Percentiles rank a stretch among this genome's conserved stretches.
Evolutionary conservation across 2,888 invertebrate species (phyloP).

Genomic region (Lasioglossum leucozonium): DNA sequence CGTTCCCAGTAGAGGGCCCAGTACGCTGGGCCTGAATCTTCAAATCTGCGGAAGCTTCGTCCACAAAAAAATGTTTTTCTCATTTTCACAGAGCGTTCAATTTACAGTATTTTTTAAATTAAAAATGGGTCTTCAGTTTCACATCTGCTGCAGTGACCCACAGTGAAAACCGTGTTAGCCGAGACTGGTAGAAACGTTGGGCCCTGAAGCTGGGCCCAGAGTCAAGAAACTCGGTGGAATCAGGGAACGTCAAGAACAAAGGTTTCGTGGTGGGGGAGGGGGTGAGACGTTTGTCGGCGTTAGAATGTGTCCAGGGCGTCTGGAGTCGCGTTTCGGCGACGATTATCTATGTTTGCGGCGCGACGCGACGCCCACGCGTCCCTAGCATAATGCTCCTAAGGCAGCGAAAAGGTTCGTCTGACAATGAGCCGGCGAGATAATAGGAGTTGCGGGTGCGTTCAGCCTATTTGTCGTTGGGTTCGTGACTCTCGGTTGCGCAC

Average conservation of each 20-base stretch:
- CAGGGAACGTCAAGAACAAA: background rate
- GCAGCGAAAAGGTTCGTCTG: conserved; percentile 36
- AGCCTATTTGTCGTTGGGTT: conserved; percentile 50
- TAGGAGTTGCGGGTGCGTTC: conserved; percentile 49
- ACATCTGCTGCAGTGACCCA: too few relatives aligned
- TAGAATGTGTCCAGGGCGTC: background rate
- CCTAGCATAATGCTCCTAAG: conserved; percentile 1
- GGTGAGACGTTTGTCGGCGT: background rate
- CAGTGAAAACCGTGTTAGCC: too few relatives aligned
- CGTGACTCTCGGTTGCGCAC: conserved; percentile 19
- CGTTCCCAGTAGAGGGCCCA: too few relatives aligned
- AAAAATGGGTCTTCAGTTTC: too few relatives aligned
- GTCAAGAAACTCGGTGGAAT: conserved; percentile 11
- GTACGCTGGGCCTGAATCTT: too few relatives aligned
- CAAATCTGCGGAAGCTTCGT: too few relatives aligned
- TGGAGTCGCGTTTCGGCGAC: conserved; percentile 10
- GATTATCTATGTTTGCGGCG: conserved; percentile 32
- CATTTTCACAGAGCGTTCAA: too few relatives aligned
- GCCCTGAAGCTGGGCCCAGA: background rate
- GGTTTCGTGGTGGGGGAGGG: background rate
- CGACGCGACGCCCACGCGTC: conserved; percentile 47
- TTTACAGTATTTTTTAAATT: too few relatives aligned
- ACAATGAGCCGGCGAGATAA: conserved; percentile 36
- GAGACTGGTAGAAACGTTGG: background rate
- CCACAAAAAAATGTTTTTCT: too few relatives aligned